Base-by-base conservation (phyloP, 2,113 vertebrate species). In the Diglossa brunneiventris region DNA sequence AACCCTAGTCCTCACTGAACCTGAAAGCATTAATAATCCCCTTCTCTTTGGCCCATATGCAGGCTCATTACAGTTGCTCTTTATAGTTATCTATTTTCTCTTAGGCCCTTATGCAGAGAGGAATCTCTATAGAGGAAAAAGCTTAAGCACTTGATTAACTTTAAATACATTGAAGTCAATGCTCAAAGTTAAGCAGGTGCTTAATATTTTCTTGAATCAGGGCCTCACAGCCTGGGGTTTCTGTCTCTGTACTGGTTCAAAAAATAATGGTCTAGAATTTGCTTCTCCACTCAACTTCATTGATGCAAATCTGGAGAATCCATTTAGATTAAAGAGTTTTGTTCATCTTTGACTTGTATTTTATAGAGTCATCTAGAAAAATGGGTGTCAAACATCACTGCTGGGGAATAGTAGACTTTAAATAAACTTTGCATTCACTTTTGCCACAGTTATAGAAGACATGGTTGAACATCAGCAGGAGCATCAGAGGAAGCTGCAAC, bases 11-110 rank as follows among this genome's bases (percentile, higher is more conserved):
- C 85, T 94, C 79, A 83, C 73, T 86, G 93, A 96, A 95, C 92
- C 93, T 96, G 92, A 95, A 97, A 95, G 94, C 93, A 97, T 95
- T 96, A 95, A 96, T 93, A 94, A 96, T 93, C 88, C 70, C 79
- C 92, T 91, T 96, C 94, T 96, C 91, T 96, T 95, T 96, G 95
- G 94, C 91, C 95, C 88, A 95, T 94, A 77, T 91, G 81, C 86
- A 89, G 85, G 66, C 89, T 97, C 92, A 95, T 96, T 96, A 95
- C 66, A 67, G 82, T 92, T 94, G 83, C 95, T 95, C 89, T 96
- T 97, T 94, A 91, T 92, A 95, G 84, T 90, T 91, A 91, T 89
- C 90, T 95, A 93, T 93, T 97, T 97, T 94, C 91, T 96, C 94
- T 87, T 94, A 96, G 92, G 95, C 86, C 93, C 88, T 94, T 79